A percentile compares a stretch with the other conserved stretches of the same genome.
Conservation (phyloP, 2,888 invertebrate genomes). For the Nesidiocoris tenuis region DNA sequence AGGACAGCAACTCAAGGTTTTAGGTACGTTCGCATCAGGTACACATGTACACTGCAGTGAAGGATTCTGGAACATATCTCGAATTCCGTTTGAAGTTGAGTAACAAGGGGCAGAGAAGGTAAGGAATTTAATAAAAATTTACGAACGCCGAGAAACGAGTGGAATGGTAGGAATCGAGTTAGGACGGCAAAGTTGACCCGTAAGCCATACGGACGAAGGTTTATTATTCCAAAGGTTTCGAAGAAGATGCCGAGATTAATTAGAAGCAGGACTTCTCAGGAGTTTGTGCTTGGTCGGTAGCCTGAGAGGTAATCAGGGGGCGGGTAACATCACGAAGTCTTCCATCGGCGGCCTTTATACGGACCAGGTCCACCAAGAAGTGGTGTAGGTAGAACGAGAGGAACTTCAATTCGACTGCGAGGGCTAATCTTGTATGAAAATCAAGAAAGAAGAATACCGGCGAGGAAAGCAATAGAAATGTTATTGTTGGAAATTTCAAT, state of each 20-base stretch:
- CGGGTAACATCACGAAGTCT: slow-evolving; percentile 36
- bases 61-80: too few species aligned
- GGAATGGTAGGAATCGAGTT: not conserved
- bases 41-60: too few species aligned
- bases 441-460: not conserved
- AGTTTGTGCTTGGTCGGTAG: slow-evolving; percentile 14
- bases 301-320: slow-evolving; percentile 37
- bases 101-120: too few species aligned
- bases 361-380: too few species aligned
- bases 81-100: too few species aligned
- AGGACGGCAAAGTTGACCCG: not conserved
- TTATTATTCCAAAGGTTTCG: slow-evolving; percentile 30
- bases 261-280: slow-evolving; percentile 28
- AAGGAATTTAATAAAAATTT: too few species aligned
- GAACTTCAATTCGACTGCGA: not conserved
- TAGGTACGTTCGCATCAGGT: too few species aligned
- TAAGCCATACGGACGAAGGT: slow-evolving; percentile 8
- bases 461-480: not conserved
- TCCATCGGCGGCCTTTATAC: slow-evolving; percentile 14
- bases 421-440: not conserved
- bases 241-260: slow-evolving; percentile 38
- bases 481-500: too few species aligned
- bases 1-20: too few species aligned
- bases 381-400: too few species aligned
- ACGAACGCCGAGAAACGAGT: too few species aligned